phyloP scores from a whole-genome alignment of 2,797 vertebrate species.

The Xerus rutilus region DNA sequence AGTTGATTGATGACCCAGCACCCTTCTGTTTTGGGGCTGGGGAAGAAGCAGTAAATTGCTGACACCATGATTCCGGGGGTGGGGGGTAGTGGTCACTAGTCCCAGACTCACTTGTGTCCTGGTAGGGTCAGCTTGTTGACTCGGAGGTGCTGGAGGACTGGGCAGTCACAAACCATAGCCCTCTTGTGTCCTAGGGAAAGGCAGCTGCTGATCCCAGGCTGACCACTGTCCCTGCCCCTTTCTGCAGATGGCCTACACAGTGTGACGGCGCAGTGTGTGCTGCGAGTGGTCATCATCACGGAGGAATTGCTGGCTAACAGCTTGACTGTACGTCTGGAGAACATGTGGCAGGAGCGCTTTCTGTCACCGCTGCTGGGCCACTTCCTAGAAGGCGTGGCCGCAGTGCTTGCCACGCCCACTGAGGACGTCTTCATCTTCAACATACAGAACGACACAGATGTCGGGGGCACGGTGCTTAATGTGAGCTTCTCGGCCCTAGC shows the following conservation, averaged over 20 bases:
- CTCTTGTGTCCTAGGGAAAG: background rate
- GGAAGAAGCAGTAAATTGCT: background rate
- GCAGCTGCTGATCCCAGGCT: constrained; percentile 53
- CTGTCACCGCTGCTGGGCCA: constrained; percentile 94
- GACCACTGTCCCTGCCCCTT: constrained; percentile 45
- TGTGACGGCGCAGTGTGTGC: constrained; percentile 95
- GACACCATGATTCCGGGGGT: background rate
- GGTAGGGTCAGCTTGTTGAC: background rate
- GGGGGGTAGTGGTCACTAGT: background rate
- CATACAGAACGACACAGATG: constrained; percentile 97
- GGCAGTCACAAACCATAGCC: background rate
- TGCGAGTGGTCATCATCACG: constrained; percentile 97
- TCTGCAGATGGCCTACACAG: constrained; percentile 95
- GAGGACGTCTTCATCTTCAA: constrained; percentile 99
- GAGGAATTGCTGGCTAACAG: constrained; percentile 99
- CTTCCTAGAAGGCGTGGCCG: constrained; percentile 97
- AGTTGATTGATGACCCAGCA: background rate
- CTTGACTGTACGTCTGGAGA: constrained; percentile 97
- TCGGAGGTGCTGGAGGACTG: background rate
- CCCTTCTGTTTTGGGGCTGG: background rate
- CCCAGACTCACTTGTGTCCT: background rate
- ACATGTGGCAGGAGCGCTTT: constrained; percentile 99
- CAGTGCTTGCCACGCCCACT: constrained; percentile 94
- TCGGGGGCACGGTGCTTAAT: constrained; percentile 93
- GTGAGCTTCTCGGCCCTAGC: constrained; percentile 96